Conservation (phyloP, 1,140 invertebrate genomes). For the Drosophila punjabiensis region DNA sequence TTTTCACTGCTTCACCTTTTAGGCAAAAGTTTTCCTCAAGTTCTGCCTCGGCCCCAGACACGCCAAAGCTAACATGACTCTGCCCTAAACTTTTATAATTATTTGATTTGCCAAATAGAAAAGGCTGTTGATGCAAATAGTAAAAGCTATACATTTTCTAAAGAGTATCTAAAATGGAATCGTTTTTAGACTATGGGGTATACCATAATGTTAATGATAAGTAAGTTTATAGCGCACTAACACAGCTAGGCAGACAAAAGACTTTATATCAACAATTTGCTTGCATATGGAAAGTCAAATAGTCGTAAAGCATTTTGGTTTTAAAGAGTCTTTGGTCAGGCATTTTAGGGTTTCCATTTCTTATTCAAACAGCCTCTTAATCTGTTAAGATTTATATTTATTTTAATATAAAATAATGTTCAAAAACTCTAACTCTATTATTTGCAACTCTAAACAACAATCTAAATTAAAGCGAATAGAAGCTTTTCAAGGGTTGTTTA, state of each 20-base stretch:
- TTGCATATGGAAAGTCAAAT: neutral
- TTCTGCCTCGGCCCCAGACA: slow-evolving; percentile 46
- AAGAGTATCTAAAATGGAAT: neutral
- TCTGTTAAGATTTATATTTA: too few relatives aligned
- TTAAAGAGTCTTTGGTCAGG: neutral
- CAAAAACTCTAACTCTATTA: too few relatives aligned
- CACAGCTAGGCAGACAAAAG: neutral
- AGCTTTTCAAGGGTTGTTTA: too few relatives aligned
- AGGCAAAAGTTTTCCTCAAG: slow-evolving; percentile 64
- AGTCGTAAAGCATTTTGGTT: neutral
- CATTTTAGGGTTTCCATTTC: too few relatives aligned
- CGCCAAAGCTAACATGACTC: slow-evolving; percentile 29
- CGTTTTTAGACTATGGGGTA: neutral
- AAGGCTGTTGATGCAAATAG: neutral
- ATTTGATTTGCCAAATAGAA: slow-evolving; percentile 70
- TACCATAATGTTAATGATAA: neutral
- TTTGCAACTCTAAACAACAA: too few relatives aligned
- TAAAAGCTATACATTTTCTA: neutral
- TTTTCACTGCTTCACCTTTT: slow-evolving; percentile 70
- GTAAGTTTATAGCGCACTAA: neutral
- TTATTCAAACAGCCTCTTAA: too few relatives aligned
- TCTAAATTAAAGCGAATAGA: too few relatives aligned
- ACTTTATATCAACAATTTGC: neutral
- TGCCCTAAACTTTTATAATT: slow-evolving; percentile 74
- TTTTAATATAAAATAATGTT: too few relatives aligned